Conservation (phyloP, 2,113 vertebrate species). For the Azemiops feae region DNA sequence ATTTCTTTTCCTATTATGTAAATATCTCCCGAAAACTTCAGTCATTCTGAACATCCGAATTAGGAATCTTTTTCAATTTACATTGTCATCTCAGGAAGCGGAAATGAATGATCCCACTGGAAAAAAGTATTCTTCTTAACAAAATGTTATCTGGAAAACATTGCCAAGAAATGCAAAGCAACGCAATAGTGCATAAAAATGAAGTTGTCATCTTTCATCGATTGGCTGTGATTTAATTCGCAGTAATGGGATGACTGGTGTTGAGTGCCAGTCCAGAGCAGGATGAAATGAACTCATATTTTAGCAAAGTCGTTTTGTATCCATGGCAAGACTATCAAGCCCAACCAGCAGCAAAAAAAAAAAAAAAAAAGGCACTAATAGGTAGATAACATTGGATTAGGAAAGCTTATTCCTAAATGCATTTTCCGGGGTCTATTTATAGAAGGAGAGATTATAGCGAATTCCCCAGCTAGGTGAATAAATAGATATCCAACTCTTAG, state of each 20-base stretch:
- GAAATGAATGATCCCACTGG: neutral
- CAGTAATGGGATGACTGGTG: neutral
- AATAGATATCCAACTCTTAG: neutral
- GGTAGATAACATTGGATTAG: neutral
- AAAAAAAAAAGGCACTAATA: neutral
- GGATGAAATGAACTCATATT: conserved; percentile 15
- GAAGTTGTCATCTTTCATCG: neutral
- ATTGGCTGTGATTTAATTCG: neutral
- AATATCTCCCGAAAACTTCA: conserved; percentile 7
- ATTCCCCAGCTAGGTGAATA: neutral
- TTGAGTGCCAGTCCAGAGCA: neutral
- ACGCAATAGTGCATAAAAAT: neutral
- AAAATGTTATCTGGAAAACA: conserved; percentile 7
- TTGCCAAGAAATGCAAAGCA: neutral
- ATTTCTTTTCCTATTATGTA: neutral
- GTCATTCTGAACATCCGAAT: neutral
- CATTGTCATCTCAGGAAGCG: neutral
- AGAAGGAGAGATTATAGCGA: neutral
- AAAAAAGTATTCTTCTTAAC: neutral
- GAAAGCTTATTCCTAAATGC: neutral
- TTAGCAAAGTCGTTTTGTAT: neutral
- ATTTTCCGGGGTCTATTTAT: neutral
- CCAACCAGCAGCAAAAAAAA: neutral
- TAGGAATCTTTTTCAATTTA: neutral
- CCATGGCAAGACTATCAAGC: neutral